phyloP scores from a whole-genome alignment of 2,797 vertebrate species.

The Malacoctenus gilli region DNA sequence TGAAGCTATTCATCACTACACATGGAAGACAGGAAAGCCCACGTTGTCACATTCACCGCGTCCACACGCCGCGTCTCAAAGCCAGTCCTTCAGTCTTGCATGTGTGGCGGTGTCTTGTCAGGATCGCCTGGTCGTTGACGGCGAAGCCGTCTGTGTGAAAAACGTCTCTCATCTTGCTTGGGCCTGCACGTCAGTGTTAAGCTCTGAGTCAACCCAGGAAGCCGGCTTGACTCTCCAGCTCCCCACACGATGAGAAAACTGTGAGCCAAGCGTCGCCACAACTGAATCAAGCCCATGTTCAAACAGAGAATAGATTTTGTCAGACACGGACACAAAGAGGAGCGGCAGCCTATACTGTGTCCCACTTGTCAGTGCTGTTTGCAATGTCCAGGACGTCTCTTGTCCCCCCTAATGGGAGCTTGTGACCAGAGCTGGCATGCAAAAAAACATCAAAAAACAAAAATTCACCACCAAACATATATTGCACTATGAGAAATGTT shows the following conservation, averaged over 20 bases:
- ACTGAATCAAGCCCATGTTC: conserved; percentile 40
- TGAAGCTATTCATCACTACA: too few species aligned
- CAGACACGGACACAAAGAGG: conserved; percentile 29
- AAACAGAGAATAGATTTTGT: conserved; percentile 48
- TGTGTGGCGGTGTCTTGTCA: too few species aligned
- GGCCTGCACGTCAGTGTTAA: conserved; percentile 6
- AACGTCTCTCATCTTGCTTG: conserved; percentile 4
- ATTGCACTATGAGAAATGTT: not conserved
- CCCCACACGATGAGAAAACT: conserved; percentile 19
- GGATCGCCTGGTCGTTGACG: too few species aligned
- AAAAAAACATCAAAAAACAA: too few species aligned
- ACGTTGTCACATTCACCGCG: too few species aligned
- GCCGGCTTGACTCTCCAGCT: conserved; percentile 26
- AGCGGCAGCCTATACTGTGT: conserved; percentile 33
- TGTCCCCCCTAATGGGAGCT: conserved; percentile 14
- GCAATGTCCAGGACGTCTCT: conserved; percentile 21
- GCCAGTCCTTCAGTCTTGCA: too few species aligned
- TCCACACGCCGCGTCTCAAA: too few species aligned
- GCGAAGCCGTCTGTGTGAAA: conserved; percentile 1
- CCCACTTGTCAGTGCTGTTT: conserved; percentile 25
- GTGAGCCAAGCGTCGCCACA: conserved; percentile 35
- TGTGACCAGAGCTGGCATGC: not conserved
- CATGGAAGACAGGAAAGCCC: too few species aligned
- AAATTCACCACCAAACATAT: conserved; percentile 10
- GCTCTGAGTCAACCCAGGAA: conserved; percentile 10